Evolutionary conservation across 2,797 vertebrate species (phyloP), one percentile per base, ranked within the genome.

Genomic region (Pangasius larnaudii): DNA sequence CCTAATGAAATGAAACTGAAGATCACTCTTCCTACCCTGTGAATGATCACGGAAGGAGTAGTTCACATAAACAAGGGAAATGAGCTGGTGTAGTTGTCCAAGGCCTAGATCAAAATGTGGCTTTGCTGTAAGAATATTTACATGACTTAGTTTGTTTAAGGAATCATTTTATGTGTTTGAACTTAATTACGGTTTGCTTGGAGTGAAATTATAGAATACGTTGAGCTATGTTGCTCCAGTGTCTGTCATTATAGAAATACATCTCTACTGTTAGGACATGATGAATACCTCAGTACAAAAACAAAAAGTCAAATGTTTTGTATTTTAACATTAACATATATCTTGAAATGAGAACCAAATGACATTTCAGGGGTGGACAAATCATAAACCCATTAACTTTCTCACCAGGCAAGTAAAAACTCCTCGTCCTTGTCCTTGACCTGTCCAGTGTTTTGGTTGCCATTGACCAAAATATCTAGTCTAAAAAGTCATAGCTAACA

Each of bases 1-100:
- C 65, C 7, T 89, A 93, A 92, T 92, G 87, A 89, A 84, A 85
- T 83, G 22, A 89, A 46, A 89, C 67, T 89, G 91, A 88, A 88
- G 39, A 88, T 72, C 71, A 74, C 53, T 74, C n/a, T 82, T 61
- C 22, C 53, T 49, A 53, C 53, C 53, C 39, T 85, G 46, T 79
- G 88, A 84, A 58, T 61, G 58, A 88, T 84, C 83, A 72, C 78
- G 58, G 84, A 89, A 78, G 85, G 42, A 79, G 78, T 36, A 78
- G 84, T 82, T 85, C 84, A 72, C 65, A 1, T 24, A 59, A 13
- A 58, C 78, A 80, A 14, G 78, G 33, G 53, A 58, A 80, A 59
- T 80, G 53, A 80, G 78, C 53, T 36, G 19, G 18, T 56, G 51
- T 14, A 49, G 42, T 33, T 1, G 4, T 80, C 33, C 18, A 39